phyloP scores from a whole-genome alignment of 2,797 vertebrate genomes.

The Sebastes iracundus region DNA sequence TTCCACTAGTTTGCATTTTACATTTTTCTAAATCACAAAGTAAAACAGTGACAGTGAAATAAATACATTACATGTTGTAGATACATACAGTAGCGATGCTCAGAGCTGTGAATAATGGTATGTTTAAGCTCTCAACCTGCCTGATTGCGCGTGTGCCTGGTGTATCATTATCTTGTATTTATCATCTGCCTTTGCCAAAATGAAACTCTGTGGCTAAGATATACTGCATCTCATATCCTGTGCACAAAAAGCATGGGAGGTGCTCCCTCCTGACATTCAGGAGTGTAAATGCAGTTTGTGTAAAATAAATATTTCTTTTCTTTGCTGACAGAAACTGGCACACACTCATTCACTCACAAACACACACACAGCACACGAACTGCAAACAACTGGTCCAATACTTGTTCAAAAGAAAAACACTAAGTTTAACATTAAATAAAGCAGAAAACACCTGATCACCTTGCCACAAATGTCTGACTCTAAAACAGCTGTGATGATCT shows the following conservation, averaged over 20 bases:
- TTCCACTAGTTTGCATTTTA: slow-evolving; percentile 82
- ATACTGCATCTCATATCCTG: slow-evolving; percentile 45
- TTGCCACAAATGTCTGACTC: background rate
- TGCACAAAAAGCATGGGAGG: slow-evolving; percentile 66
- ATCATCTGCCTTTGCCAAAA: slow-evolving; percentile 14
- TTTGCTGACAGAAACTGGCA: slow-evolving; percentile 46
- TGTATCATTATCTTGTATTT: slow-evolving; percentile 18
- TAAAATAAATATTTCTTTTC: slow-evolving; percentile 63
- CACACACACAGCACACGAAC: slow-evolving; percentile 17
- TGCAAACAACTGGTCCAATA: slow-evolving; percentile 24
- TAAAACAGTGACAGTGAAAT: slow-evolving; percentile 75
- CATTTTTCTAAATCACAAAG: slow-evolving; percentile 75
- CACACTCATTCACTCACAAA: slow-evolving; percentile 25
- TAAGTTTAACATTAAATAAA: slow-evolving; percentile 38
- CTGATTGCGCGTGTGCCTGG: slow-evolving; percentile 19
- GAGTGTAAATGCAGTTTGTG: slow-evolving; percentile 61
- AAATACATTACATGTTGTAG: slow-evolving; percentile 71
- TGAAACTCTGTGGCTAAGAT: slow-evolving; percentile 34
- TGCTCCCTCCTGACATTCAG: slow-evolving; percentile 65
- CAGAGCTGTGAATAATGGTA: slow-evolving; percentile 63
- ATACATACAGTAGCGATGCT: slow-evolving; percentile 69
- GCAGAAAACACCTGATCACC: slow-evolving; percentile 12
- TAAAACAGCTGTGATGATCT: slow-evolving; percentile 1
- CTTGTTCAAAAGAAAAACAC: slow-evolving; percentile 28
- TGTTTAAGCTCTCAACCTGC: slow-evolving; percentile 48